Evolutionary conservation across 2,797 vertebrate genomes (phyloP).

Genomic region (Siniperca undulata): DNA sequence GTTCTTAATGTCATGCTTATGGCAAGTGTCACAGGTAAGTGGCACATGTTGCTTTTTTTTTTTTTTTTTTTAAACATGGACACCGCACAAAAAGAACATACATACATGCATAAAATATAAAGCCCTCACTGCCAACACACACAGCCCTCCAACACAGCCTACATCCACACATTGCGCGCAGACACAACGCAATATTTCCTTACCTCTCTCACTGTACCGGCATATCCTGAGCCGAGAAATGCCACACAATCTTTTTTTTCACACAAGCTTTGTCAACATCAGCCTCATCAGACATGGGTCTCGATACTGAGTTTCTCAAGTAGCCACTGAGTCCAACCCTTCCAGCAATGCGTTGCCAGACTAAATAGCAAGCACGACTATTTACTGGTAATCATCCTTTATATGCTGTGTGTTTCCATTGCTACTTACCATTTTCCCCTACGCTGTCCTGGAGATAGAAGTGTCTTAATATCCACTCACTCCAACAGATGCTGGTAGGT

Average conservation of each 20-base stretch:
- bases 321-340: conserved; percentile 84
- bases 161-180: conserved; percentile 78
- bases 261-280: conserved; percentile 77
- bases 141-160: conserved; percentile 72
- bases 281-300: conserved; percentile 79
- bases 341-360: conserved; percentile 80
- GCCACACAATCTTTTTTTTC: conserved; percentile 80
- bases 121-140: conserved; percentile 68
- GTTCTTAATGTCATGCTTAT: conserved; percentile 73
- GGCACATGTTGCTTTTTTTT: conserved; percentile 86
- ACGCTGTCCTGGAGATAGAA: conserved; percentile 97
- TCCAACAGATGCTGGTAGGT: conserved; percentile 99
- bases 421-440: conserved; percentile 97
- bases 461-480: conserved; percentile 99
- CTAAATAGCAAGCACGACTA: conserved; percentile 86
- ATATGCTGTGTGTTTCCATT: conserved; percentile 82
- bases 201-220: conserved; percentile 80
- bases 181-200: conserved; percentile 77
- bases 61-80: conserved; percentile 38
- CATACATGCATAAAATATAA: conserved; percentile 77
- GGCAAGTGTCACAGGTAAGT: conserved; percentile 78
- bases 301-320: conserved; percentile 82
- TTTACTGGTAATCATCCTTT: conserved; percentile 83
- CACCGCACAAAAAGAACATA: conserved; percentile 72
- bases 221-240: conserved; percentile 78